Conservation (phyloP, 2,113 vertebrate species). For the Macrotus californicus region DNA sequence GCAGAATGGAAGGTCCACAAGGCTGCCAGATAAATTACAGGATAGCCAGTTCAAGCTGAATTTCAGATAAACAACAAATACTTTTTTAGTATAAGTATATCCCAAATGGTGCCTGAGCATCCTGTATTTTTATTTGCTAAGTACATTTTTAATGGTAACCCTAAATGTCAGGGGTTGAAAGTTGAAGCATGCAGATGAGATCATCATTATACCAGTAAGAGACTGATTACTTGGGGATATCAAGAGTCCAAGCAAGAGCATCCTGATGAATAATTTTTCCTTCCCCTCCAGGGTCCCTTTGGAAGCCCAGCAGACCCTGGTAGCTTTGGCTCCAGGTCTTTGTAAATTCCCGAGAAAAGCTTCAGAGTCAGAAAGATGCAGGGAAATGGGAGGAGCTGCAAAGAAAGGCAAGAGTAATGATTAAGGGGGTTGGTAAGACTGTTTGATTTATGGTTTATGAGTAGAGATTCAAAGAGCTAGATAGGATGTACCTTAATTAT, state of each 20-base stretch:
- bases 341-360: not conserved
- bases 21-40: fast-evolving
- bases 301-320: not conserved
- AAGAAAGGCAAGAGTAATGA: not conserved
- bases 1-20: fast-evolving
- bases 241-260: not conserved
- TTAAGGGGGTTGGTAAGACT: not conserved
- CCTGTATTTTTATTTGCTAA: not conserved
- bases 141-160: not conserved
- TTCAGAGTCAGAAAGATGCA: not conserved
- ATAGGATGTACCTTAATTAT: constrained; percentile 30
- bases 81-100: not conserved
- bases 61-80: not conserved
- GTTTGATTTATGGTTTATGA: constrained; percentile 48
- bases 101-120: not conserved
- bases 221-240: not conserved
- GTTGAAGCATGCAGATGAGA: not conserved
- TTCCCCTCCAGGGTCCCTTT: not conserved
- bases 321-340: not conserved
- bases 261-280: no score
- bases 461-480: constrained; percentile 26
- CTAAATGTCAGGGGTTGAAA: not conserved
- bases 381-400: not conserved
- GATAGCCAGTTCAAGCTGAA: not conserved
- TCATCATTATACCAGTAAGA: not conserved